Evolutionary conservation across 2,797 vertebrate genomes (phyloP), one percentile per base, ranked within the genome.

Genomic region (Myoxocephalus aenaeus): DNA sequence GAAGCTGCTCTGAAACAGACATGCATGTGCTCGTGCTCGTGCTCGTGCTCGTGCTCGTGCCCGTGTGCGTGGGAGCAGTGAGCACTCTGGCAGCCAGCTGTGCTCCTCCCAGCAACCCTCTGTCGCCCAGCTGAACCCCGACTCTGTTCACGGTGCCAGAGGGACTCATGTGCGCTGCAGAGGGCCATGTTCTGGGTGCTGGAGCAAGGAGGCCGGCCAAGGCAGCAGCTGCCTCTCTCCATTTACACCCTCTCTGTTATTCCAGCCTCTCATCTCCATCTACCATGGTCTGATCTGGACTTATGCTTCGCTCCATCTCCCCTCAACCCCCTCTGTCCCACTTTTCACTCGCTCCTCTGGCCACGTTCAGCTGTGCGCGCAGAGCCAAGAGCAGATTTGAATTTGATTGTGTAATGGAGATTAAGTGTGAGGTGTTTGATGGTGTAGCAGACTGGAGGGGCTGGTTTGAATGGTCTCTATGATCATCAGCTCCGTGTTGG

Each of bases 51-150:
- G 13, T 5, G 13, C 67, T 70, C 40, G 46, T 58, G 76, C 65
- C 36, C 5, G 18, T 75, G 65, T 65, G 80, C 66, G 65, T 27
- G 56, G 61, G 77, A 82, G 82, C 77, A 66, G 73, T 18, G 74
- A 87, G 84, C 70, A 51, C 87, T 91, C 93, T 94, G 89, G 90
- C 90, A 79, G 91, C 90, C 94, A 94, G 93, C 92, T 94, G 94
- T 83, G 88, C 54, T 83, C 93, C 92, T 88, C 87, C 85, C 81
- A 91, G 90, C 90, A 80, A 82, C 91, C 90, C 91, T 93, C 90
- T 93, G 92, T 82, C 42, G 69, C 78, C 83, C 93, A 95, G 93
- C 93, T 94, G 93, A 73, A 82, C 65, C 51, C 68, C 56, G 36
- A 36, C 75, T 81, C 77, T 75, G 81, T 57, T 62, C 67, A 65